Conservation (phyloP, 2,888 invertebrate genomes). For the Tholera decimalis region DNA sequence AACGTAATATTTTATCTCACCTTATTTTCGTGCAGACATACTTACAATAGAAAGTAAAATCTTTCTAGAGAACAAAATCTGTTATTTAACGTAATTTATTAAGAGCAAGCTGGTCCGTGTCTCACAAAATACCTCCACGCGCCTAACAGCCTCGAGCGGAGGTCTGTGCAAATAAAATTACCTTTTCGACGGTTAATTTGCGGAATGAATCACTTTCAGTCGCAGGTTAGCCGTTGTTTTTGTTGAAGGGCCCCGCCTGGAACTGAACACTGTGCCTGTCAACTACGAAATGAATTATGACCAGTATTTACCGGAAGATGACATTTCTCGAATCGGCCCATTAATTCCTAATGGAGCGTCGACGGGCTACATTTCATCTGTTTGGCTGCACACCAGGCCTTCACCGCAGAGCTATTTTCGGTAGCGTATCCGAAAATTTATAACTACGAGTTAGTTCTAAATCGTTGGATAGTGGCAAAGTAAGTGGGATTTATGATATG, state of each 20-base stretch:
- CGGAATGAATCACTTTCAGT: constrained; percentile 82
- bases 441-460: constrained; percentile 89
- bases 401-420: constrained; percentile 87
- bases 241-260: constrained; percentile 60
- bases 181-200: constrained; percentile 81
- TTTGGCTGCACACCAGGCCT: constrained; percentile 87
- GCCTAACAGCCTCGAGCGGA: constrained; percentile 30
- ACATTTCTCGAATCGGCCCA: constrained; percentile 90
- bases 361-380: constrained; percentile 89
- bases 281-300: constrained; percentile 82
- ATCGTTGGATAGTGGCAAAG: constrained; percentile 86
- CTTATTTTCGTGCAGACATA: background rate
- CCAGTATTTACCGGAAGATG: constrained; percentile 88
- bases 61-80: constrained; percentile 16
- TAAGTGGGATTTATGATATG: constrained; percentile 87
- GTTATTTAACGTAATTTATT: constrained; percentile 66
- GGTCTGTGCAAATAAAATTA: constrained; percentile 72
- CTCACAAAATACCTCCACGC: constrained; percentile 64
- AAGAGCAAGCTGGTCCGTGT: constrained; percentile 64
- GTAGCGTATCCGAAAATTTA: constrained; percentile 88
- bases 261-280: constrained; percentile 69
- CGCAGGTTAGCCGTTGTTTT: constrained; percentile 77
- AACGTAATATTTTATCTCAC: too few relatives aligned
- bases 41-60: background rate
- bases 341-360: constrained; percentile 90